These are phyloP conservation scores for Paguma larvata DNA, from an alignment of 2,797 vertebrate species.

Conservation along the genomic window DNA sequence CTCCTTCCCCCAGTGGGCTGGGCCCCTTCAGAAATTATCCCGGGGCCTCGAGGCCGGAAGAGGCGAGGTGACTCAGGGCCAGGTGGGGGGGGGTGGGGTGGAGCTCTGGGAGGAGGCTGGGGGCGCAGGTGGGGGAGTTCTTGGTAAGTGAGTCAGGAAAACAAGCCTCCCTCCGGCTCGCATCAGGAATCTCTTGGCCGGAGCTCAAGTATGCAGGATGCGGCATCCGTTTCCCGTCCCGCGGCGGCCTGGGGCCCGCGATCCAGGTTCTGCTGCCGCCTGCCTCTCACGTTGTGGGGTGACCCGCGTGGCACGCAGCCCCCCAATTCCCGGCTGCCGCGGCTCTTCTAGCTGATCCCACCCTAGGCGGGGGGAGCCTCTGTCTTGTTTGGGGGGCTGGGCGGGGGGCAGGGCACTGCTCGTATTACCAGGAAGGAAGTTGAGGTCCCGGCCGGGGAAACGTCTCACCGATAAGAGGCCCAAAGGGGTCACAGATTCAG, in stretches of 20 bases:
- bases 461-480: background rate
- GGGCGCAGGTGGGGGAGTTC: background rate
- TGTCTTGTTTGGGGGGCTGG: fast-evolving
- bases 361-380: background rate
- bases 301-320: background rate
- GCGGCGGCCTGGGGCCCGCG: fast-evolving
- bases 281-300: fast-evolving
- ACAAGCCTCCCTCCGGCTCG: background rate
- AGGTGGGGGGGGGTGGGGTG: background rate
- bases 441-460: background rate
- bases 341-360: background rate
- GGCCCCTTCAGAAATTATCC: background rate
- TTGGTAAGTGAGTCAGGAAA: constrained; percentile 55
- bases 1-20: background rate
- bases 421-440: background rate
- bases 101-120: background rate
- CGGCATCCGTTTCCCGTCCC: background rate
- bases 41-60: background rate
- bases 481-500: background rate
- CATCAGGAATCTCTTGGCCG: constrained; percentile 68
- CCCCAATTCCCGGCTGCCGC: too few species aligned
- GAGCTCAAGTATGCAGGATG: constrained; percentile 29
- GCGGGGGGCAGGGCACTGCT: fast-evolving
- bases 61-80: constrained; percentile 39
- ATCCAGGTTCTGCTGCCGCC: background rate